Evolutionary conservation across 1,140 invertebrate genomes (phyloP), one percentile per base, ranked within the genome.

Genomic region (Drosophila pandora): DNA sequence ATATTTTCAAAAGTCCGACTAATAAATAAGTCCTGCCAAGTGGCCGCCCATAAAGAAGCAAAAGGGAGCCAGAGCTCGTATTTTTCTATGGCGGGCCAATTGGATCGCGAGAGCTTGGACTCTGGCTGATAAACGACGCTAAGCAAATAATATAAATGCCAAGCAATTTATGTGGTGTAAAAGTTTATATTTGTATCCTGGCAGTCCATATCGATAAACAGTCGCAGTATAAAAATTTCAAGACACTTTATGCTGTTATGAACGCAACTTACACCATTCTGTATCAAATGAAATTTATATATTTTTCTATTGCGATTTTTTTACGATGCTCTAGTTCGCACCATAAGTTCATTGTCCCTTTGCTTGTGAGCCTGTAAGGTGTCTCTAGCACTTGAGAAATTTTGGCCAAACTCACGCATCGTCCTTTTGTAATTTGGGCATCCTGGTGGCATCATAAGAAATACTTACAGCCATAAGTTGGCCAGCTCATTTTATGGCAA

Each of bases 1-100:
- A 85, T 85, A 85, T 76, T 85, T 85, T 82, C 22, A 78, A 87
- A 85, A 87, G 82, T 87, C 82, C 79, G 74, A 65, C 82, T 78
- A 87, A 85, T 85, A 85, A 85, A 85, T 85, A 85, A 87, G 65
- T 52, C 12, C 49, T 59, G 60, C 63, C 81, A 81, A 80, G 68
- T 74, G 67, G 41, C 61, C 50, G 59, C 43, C 74, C 65, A 76
- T 79, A 71, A 83, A 76, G 60, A 37, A 79, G 17, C 23, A 22
- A 32, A 56, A 50, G 4, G 32, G 45, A 6, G 17, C 13, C 12
- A 43, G 32, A 34, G 17, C 52, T 56, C 43, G 39, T 60, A 60
- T 55, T 55, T 76, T 65, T 54, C 75, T 57, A 59, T 60, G 57
- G 54, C 59, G 58, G 23, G 62, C 58, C 76, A 79, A 79, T 79